Evolutionary conservation across 2,113 vertebrate species (phyloP).

Genomic region (Neogale vison): DNA sequence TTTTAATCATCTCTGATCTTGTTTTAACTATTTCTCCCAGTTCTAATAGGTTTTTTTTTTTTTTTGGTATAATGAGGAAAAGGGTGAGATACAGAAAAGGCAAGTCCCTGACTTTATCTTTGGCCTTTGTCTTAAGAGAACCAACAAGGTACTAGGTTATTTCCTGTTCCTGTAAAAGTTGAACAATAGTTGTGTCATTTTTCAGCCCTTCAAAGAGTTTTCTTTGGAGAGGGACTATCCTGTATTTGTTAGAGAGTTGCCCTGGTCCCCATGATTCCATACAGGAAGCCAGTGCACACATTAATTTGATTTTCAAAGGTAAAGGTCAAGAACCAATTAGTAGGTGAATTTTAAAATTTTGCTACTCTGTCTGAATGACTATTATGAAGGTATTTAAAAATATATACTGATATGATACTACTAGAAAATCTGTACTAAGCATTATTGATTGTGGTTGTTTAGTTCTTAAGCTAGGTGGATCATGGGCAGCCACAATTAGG

Average conservation of each 20-base stretch:
- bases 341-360: not conserved
- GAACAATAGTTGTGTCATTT: not conserved
- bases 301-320: not conserved
- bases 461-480: not conserved
- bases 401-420: not conserved
- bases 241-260: not conserved
- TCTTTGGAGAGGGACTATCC: not conserved
- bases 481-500: not conserved
- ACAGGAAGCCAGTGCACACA: not conserved
- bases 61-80: slow-evolving; percentile 9
- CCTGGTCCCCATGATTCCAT: not conserved
- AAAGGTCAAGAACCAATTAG: not conserved
- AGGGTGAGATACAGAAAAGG: not conserved
- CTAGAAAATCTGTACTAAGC: not conserved
- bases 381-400: not conserved
- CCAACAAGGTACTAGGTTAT: not conserved
- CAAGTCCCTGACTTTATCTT: not conserved
- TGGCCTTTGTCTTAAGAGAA: not conserved
- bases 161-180: slow-evolving; percentile 12
- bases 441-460: not conserved
- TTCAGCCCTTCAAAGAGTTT: slow-evolving; percentile 20
- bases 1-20: slow-evolving; percentile 25
- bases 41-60: not conserved
- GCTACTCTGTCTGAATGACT: not conserved
- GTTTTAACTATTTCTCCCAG: not conserved